Evolutionary conservation across 2,797 vertebrate species (phyloP).

Genomic region (Carcharodon carcharias): DNA sequence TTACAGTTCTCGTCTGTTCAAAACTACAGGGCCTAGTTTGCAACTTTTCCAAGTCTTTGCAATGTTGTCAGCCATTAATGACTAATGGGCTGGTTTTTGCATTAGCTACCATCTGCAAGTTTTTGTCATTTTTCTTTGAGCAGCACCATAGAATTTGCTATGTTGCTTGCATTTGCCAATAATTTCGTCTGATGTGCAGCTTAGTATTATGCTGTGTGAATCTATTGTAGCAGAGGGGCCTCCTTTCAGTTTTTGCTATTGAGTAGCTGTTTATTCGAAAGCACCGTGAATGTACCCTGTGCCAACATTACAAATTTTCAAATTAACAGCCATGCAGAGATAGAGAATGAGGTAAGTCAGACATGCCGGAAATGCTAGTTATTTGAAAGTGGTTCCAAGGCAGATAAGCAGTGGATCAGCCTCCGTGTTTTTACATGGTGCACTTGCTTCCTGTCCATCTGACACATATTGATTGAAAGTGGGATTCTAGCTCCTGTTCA

Average conservation of each 20-base stretch:
- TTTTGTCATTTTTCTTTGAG: not conserved
- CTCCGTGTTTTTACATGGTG: not conserved
- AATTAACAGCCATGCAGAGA: conserved; percentile 77
- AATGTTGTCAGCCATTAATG: not conserved
- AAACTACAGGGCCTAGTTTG: not conserved
- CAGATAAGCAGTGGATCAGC: not conserved
- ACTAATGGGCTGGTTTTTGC: not conserved
- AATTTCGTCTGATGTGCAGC: not conserved
- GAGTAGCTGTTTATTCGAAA: no score
- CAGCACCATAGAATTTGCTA: not conserved
- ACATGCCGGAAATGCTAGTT: not conserved
- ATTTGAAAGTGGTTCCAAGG: no score
- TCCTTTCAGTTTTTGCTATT: no score
- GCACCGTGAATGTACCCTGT: conserved; percentile 39
- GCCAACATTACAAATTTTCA: conserved; percentile 56
- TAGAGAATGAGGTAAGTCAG: conserved; percentile 75
- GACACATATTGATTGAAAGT: not conserved
- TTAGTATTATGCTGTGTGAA: no score
- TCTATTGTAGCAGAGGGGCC: no score
- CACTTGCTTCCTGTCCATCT: not conserved
- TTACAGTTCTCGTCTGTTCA: not conserved
- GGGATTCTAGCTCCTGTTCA: not conserved
- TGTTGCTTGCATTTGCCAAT: not conserved
- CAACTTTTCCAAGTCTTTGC: not conserved
- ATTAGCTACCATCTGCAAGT: not conserved